Conservation (phyloP, 2,797 vertebrate genomes). For the Rhincodon typus region DNA sequence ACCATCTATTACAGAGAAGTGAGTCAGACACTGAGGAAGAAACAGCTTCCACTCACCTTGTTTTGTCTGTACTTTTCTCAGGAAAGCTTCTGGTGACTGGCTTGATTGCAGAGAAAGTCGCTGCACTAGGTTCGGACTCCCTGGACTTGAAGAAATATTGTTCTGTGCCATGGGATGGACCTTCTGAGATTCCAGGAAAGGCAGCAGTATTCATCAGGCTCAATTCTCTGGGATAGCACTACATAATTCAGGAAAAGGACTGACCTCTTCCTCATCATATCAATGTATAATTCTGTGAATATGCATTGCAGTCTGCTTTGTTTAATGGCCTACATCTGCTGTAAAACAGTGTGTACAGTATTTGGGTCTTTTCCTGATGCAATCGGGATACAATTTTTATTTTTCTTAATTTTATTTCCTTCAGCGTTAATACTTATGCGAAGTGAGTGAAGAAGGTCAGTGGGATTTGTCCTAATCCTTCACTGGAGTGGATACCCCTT, state of each 20-base stretch:
- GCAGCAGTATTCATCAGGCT: background rate
- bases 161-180: background rate
- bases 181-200: background rate
- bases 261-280: background rate
- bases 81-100: background rate
- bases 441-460: background rate
- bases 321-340: background rate
- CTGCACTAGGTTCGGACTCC: background rate
- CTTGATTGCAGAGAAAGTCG: background rate
- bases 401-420: background rate
- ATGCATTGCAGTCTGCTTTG: background rate
- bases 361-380: background rate
- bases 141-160: background rate
- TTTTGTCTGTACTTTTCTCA: background rate
- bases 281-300: conserved; percentile 4
- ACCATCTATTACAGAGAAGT: background rate
- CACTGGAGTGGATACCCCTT: background rate
- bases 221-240: background rate
- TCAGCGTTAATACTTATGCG: background rate
- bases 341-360: background rate
- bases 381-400: background rate
- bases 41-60: background rate
- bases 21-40: background rate
- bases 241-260: background rate
- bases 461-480: background rate